Evolutionary conservation across 1,140 invertebrate species (phyloP), one percentile per base, ranked within the genome.

Genomic region (Drosophila azteca): DNA sequence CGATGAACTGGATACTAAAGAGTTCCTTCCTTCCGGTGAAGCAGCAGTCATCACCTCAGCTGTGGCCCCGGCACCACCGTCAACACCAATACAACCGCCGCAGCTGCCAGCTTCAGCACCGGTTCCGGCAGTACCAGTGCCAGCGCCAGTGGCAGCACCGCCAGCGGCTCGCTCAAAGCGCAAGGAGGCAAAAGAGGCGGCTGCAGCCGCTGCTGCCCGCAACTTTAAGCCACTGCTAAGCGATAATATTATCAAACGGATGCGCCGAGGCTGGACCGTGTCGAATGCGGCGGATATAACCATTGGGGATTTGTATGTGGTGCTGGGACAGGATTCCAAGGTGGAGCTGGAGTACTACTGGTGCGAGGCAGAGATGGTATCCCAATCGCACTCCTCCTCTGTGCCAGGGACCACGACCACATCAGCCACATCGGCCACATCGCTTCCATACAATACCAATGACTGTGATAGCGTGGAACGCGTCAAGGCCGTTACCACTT

Each of bases 231-330:
- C 91, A 6, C 66, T 92, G 50, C 76, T 92, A 0, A 91, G 77
- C 57, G 93, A 93, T 15, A 81, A 92, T 3, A 91, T 93, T 0
- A 81, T 93, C 4, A 84, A 90, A 46, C 94, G 94, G 81, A 94
- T 97, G 29, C 93, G 94, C 68, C 93, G 94, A 54, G 97, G 97
- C 2, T 98, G 97, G 97, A 97, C 95, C 49, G 81, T 94, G 1
- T 92, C 94, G 9, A 95, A 95, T 90, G 94, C 95, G 6, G 95
- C 95, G 15, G 95, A 95, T 29, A 93, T 98, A 31, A 97, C 96
- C 31, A 94, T 98, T 46, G 97, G 97, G 0, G 96, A 98, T 92
- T 90, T 98, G n/a, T 98, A 97, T 93, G 93, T 98, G 64, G 97
- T 97, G 94, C 95, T 97, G 92, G 97, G 97, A 9, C 93, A 94